Conservation (phyloP, 2,888 invertebrate genomes). For the Julus scanicus region DNA sequence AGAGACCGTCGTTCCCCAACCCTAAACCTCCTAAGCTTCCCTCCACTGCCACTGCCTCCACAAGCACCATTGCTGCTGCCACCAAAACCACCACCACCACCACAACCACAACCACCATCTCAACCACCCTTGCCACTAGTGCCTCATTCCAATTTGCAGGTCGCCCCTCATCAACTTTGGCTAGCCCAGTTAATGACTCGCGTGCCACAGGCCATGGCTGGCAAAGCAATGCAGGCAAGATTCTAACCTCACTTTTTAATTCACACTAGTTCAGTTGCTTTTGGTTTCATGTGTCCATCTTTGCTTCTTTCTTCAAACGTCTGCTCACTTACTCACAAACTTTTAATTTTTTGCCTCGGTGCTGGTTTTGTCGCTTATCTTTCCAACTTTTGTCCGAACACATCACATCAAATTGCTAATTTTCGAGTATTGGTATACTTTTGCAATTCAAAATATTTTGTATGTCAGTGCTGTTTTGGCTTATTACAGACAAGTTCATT, state of each 20-base stretch:
- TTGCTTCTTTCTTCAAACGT: not conserved
- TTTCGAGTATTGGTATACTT: too few relatives aligned
- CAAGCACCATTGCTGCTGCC: conserved; percentile 11
- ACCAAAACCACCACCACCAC: not conserved
- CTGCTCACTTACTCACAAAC: conserved; percentile 41
- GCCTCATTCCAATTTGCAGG: conserved; percentile 51
- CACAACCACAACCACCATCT: conserved; percentile 50
- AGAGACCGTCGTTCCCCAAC: conserved; percentile 40
- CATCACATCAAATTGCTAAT: not conserved
- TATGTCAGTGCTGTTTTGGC: too few relatives aligned
- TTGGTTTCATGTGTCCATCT: not conserved
- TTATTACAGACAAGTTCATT: too few relatives aligned
- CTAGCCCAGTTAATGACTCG: conserved; percentile 13
- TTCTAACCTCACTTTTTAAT: conserved; percentile 17
- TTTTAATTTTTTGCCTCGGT: not conserved
- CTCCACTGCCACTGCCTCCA: conserved; percentile 40
- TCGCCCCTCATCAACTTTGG: conserved; percentile 33
- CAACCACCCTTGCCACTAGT: conserved; percentile 51
- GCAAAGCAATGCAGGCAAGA: conserved; percentile 56
- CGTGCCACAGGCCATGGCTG: conserved; percentile 52
- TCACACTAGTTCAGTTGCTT: not conserved
- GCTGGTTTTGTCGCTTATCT: not conserved
- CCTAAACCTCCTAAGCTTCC: conserved; percentile 20
- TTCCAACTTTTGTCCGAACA: not conserved
- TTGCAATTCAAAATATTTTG: too few relatives aligned